Percentiles rank a stretch among this genome's conserved stretches.
Evolutionary conservation across 2,797 vertebrate genomes (phyloP).

Genomic region (Gymnothorax javanicus): DNA sequence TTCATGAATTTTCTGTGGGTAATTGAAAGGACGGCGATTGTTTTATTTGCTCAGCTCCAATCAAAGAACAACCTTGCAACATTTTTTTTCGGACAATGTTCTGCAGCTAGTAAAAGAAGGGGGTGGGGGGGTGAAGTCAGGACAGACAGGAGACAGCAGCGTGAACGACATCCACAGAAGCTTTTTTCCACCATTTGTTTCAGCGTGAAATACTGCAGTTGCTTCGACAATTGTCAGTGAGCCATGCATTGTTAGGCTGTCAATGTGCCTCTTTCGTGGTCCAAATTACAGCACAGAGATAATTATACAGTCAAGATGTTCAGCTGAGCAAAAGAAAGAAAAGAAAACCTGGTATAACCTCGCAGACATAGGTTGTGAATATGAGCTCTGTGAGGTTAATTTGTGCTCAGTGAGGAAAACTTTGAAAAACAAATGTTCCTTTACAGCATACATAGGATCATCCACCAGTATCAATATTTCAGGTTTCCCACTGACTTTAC

Average conservation of each 20-base stretch:
- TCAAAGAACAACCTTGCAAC: neutral
- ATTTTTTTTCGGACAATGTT: too few species aligned
- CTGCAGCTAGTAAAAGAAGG: neutral
- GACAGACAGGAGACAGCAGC: neutral
- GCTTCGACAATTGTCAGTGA: neutral
- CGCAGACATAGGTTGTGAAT: neutral
- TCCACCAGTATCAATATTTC: neutral
- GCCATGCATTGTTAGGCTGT: neutral
- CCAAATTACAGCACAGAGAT: conserved; percentile 14
- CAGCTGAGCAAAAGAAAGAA: neutral
- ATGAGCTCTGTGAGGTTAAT: neutral
- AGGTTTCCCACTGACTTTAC: neutral
- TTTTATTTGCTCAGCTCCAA: too few species aligned
- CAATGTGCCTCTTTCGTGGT: neutral
- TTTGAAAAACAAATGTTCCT: neutral
- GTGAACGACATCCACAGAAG: neutral
- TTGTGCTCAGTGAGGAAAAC: neutral
- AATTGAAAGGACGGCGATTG: too few species aligned
- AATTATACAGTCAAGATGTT: conserved; percentile 11
- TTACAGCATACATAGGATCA: neutral
- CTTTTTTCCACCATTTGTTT: neutral
- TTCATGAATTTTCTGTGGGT: too few species aligned
- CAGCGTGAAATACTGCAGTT: neutral
- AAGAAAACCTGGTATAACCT: neutral
- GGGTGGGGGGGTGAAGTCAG: neutral